Conservation (phyloP, 2,113 vertebrate species). For the Hydrolagus affinis region DNA sequence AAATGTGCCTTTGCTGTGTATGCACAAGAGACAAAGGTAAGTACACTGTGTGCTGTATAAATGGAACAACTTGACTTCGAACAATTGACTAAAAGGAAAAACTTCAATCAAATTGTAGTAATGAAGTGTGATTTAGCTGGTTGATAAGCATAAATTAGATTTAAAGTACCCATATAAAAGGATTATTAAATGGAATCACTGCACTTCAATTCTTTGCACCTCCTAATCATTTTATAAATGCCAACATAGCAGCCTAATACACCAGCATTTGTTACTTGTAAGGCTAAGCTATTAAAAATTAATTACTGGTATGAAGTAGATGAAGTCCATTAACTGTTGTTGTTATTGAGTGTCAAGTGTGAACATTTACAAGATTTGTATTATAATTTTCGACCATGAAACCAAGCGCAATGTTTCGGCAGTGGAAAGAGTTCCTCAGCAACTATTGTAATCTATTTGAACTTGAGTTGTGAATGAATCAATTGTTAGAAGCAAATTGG, state of each 20-base stretch:
- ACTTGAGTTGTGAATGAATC: too few species aligned
- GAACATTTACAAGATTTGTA: not conserved
- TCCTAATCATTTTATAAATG: not conserved
- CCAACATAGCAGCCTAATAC: too few species aligned
- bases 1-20: not conserved
- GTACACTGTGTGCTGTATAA: too few species aligned
- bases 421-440: not conserved
- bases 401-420: not conserved
- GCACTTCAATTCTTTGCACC: not conserved
- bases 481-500: too few species aligned
- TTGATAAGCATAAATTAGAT: not conserved
- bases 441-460: too few species aligned
- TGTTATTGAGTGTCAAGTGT: too few species aligned
- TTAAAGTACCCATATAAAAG: not conserved
- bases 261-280: not conserved
- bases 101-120: not conserved
- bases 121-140: not conserved
- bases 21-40: not conserved
- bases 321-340: too few species aligned
- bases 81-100: not conserved
- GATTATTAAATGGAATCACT: not conserved
- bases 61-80: not conserved
- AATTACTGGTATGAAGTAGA: not conserved
- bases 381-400: not conserved
- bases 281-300: not conserved